These are phyloP conservation scores for Enteromius anoplus DNA, from an alignment of 2,797 vertebrate species.

Conservation along the genomic window DNA sequence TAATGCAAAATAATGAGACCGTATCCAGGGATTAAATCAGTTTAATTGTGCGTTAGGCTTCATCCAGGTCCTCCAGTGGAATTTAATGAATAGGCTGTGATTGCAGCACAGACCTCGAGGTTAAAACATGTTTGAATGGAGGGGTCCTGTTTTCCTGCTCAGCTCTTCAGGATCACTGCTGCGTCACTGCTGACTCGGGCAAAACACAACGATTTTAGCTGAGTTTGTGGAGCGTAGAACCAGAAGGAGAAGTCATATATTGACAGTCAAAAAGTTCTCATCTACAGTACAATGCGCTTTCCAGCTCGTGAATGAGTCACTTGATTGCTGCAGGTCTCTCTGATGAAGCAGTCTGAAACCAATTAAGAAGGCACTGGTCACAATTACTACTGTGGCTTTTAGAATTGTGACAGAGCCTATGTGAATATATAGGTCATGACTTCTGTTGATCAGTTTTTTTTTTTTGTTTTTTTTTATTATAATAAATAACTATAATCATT, in stretches of 20 bases:
- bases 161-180: neutral
- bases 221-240: neutral
- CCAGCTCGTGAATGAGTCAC: neutral
- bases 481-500: neutral
- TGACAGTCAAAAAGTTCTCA: neutral
- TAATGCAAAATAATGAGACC: constrained; percentile 56
- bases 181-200: neutral
- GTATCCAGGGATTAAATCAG: constrained; percentile 54
- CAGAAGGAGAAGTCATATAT: neutral
- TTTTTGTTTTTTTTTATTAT: neutral
- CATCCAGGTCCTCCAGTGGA: constrained; percentile 40
- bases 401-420: neutral
- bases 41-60: constrained; percentile 50
- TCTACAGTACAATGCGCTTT: neutral
- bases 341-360: neutral
- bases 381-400: neutral
- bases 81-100: constrained; percentile 46
- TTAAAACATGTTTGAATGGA: constrained; percentile 40
- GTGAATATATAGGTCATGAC: neutral
- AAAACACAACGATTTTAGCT: neutral
- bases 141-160: constrained; percentile 22
- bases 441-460: neutral
- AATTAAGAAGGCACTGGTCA: neutral
- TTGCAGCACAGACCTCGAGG: constrained; percentile 46
- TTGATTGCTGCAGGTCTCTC: neutral